These are phyloP conservation scores for Pegoplata infirma DNA, from an alignment of 2,888 invertebrate genomes.

Conservation along the genomic window DNA sequence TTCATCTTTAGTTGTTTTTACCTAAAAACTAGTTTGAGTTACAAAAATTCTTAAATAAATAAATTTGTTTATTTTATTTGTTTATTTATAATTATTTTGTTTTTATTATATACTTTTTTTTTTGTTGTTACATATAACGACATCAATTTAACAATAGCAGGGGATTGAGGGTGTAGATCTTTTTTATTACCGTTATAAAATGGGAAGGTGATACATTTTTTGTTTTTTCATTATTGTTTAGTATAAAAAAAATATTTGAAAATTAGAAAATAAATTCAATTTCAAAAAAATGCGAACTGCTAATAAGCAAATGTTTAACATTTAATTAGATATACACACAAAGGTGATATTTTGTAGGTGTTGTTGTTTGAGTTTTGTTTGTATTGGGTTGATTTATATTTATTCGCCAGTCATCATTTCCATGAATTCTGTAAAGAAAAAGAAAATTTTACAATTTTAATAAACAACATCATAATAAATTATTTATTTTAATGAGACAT, in stretches of 20 bases:
- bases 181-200: neutral
- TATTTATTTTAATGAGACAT: constrained; percentile 21
- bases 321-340: constrained; percentile 18
- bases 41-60: no score
- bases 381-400: constrained; percentile 70
- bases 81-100: neutral
- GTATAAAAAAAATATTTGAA: constrained; percentile 18
- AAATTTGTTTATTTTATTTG: neutral
- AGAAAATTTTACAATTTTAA: constrained; percentile 54
- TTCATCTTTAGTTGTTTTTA: no score
- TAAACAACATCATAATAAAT: constrained; percentile 8
- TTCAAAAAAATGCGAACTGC: constrained; percentile 17
- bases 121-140: constrained; percentile 11
- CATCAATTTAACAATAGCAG: neutral
- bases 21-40: no score
- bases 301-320: constrained; percentile 26
- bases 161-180: neutral
- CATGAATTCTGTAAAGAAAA: constrained; percentile 91
- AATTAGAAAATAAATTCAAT: neutral
- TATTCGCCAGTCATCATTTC: constrained; percentile 98
- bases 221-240: neutral
- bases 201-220: neutral
- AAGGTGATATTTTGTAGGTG: neutral
- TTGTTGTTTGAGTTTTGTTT: constrained; percentile 7
- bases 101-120: no score